These are phyloP conservation scores for Lasaia peninsularis DNA, from an alignment of 1,140 invertebrate genomes.

Conservation along the genomic window DNA sequence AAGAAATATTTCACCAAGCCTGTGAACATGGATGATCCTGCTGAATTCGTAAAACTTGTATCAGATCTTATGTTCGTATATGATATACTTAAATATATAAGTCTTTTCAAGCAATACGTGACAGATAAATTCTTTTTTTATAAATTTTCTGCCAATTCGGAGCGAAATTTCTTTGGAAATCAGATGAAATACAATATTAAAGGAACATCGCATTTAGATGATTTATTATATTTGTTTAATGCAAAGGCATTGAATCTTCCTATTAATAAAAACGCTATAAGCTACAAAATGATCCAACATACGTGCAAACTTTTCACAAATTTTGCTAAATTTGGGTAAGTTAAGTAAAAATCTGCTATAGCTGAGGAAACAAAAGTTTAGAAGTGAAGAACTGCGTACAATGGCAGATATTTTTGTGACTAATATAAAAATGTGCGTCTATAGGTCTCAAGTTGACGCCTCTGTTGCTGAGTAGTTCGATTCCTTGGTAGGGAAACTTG, in stretches of 20 bases:
- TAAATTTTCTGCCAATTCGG: slow-evolving; percentile 36
- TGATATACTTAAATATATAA: slow-evolving; percentile 53
- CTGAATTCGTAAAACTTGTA: slow-evolving; percentile 13
- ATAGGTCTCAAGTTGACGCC: no score
- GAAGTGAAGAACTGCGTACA: no score
- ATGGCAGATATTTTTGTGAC: no score
- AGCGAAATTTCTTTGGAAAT: slow-evolving; percentile 39
- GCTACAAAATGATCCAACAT: slow-evolving; percentile 53
- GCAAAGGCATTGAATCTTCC: slow-evolving; percentile 33
- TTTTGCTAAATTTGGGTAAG: slow-evolving; percentile 77
- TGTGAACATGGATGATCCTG: no score
- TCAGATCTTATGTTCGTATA: slow-evolving; percentile 55
- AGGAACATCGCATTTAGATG: slow-evolving; percentile 47
- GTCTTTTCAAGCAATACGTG: slow-evolving; percentile 35
- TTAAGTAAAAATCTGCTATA: no score
- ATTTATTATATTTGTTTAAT: slow-evolving; percentile 53
- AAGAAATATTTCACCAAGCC: no score
- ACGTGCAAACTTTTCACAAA: slow-evolving; percentile 73
- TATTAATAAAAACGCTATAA: slow-evolving; percentile 30
- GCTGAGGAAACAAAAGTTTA: no score
- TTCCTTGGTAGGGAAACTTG: no score
- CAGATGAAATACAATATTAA: slow-evolving; percentile 24
- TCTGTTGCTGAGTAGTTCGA: no score
- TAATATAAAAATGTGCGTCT: no score
- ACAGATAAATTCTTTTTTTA: slow-evolving; percentile 38